phyloP scores from a whole-genome alignment of 2,797 vertebrate species.

The Petrocephalus schoutedeni region DNA sequence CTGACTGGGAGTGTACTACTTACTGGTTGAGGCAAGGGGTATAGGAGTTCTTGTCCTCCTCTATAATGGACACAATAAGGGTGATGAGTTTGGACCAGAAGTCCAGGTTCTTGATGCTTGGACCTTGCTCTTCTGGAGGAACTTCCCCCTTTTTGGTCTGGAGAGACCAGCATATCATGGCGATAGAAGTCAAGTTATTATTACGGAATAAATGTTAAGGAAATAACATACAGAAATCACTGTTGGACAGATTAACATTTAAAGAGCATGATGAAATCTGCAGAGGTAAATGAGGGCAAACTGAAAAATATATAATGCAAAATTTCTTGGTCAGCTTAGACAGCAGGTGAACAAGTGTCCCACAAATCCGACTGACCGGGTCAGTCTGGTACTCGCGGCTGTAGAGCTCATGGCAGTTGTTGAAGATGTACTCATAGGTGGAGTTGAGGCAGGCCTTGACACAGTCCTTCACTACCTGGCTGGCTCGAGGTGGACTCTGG shows the following conservation, averaged over 20 bases:
- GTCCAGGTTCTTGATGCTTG: conserved; percentile 97
- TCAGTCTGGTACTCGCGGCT: conserved; percentile 80
- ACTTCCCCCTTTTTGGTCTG: conserved; percentile 88
- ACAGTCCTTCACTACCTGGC: conserved; percentile 79
- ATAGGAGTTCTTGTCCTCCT: conserved; percentile 98
- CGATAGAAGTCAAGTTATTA: neutral
- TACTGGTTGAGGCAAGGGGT: conserved; percentile 97
- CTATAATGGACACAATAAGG: conserved; percentile 95
- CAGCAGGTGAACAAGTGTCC: neutral
- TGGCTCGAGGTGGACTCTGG: conserved; percentile 77
- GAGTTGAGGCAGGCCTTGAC: conserved; percentile 82
- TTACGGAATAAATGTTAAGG: neutral
- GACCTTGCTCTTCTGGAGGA: conserved; percentile 92
- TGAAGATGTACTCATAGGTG: conserved; percentile 81
- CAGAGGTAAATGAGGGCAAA: neutral
- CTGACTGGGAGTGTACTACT: conserved; percentile 42
- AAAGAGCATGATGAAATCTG: neutral
- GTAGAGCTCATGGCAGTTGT: conserved; percentile 80
- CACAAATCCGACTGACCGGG: conserved; percentile 56
- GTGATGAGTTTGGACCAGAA: conserved; percentile 99
- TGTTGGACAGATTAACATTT: neutral
- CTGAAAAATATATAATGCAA: neutral
- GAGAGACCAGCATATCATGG: neutral
- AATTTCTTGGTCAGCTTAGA: neutral
- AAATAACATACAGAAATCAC: neutral